These are phyloP conservation scores for Petaurus breviceps DNA, from an alignment of 2,113 vertebrate species.

Conservation along the genomic window DNA sequence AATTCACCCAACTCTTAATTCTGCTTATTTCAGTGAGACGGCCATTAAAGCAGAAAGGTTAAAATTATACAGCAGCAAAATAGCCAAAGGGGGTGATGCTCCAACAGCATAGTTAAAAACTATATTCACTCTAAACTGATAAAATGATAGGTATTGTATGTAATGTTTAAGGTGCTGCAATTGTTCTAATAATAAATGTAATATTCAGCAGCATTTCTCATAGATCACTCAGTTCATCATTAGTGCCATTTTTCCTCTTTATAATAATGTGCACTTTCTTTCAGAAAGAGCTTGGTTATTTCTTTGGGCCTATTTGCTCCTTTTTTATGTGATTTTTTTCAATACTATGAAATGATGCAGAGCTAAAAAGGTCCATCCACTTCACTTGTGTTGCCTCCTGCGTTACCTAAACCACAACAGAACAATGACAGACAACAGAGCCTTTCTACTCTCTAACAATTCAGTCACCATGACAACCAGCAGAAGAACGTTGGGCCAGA, in stretches of 20 bases:
- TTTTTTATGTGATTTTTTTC: slow-evolving; percentile 90
- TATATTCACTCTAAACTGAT: slow-evolving; percentile 84
- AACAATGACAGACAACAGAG: slow-evolving; percentile 90
- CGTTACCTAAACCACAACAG: slow-evolving; percentile 90
- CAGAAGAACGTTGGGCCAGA: slow-evolving; percentile 89
- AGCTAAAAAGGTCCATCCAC: slow-evolving; percentile 91
- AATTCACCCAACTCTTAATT: slow-evolving; percentile 50
- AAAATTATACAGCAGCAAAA: slow-evolving; percentile 68
- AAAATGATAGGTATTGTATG: slow-evolving; percentile 83
- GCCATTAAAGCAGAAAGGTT: slow-evolving; percentile 78
- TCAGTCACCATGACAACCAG: slow-evolving; percentile 90
- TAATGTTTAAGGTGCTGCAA: slow-evolving; percentile 82
- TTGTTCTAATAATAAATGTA: slow-evolving; percentile 89
- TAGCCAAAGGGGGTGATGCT: slow-evolving; percentile 60
- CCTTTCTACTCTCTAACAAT: slow-evolving; percentile 87
- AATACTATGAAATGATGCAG: slow-evolving; percentile 89
- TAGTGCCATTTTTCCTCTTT: slow-evolving; percentile 84
- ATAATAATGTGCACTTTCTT: slow-evolving; percentile 84
- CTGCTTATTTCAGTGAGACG: slow-evolving; percentile 5
- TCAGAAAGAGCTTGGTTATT: slow-evolving; percentile 87
- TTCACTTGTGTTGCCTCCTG: slow-evolving; percentile 90
- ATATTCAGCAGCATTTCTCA: slow-evolving; percentile 83
- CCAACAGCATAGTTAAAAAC: slow-evolving; percentile 79
- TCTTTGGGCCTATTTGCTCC: slow-evolving; percentile 90
- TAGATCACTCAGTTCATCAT: slow-evolving; percentile 83